These are phyloP conservation scores for Drosophila nigrodunni DNA, from an alignment of 1,140 invertebrate species.

Conservation along the genomic window DNA sequence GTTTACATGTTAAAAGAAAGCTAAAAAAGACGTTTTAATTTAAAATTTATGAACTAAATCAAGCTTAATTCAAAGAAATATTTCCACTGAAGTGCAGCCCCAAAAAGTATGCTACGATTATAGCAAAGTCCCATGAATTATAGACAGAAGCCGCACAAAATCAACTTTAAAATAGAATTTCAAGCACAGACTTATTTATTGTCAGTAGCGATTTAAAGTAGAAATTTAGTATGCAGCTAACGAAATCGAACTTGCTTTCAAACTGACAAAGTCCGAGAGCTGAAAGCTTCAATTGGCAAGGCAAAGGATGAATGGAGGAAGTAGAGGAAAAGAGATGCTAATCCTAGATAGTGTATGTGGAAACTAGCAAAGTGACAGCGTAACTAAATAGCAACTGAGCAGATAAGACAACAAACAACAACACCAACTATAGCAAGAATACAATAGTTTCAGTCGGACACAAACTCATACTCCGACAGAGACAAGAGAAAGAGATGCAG, in stretches of 20 bases:
- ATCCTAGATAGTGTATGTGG: slow-evolving; percentile 24
- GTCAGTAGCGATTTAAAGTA: not conserved
- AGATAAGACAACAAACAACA: slow-evolving; percentile 48
- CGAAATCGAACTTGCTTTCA: slow-evolving; percentile 11
- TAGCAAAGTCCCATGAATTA: no score
- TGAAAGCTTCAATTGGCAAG: not conserved
- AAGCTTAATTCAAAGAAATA: no score
- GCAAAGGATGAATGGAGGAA: not conserved
- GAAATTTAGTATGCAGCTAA: slow-evolving; percentile 12
- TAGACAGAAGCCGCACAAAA: no score
- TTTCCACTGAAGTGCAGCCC: not conserved
- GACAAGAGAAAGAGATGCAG: not conserved
- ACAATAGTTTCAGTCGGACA: slow-evolving; percentile 55
- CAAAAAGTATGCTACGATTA: not conserved
- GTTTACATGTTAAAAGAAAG: no score
- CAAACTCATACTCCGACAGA: slow-evolving; percentile 25
- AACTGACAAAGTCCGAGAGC: not conserved
- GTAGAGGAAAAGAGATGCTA: slow-evolving; percentile 3
- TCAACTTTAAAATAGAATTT: no score
- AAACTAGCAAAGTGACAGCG: slow-evolving; percentile 61
- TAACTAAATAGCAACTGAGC: slow-evolving; percentile 40
- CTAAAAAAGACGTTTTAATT: no score
- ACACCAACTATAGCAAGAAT: slow-evolving; percentile 27
- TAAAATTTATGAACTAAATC: no score
- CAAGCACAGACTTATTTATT: no score